A percentile compares a stretch with the other conserved stretches of the same genome.
These are phyloP conservation scores for Thumatha senex DNA, from an alignment of 2,888 invertebrate genomes.

Conservation along the genomic window DNA sequence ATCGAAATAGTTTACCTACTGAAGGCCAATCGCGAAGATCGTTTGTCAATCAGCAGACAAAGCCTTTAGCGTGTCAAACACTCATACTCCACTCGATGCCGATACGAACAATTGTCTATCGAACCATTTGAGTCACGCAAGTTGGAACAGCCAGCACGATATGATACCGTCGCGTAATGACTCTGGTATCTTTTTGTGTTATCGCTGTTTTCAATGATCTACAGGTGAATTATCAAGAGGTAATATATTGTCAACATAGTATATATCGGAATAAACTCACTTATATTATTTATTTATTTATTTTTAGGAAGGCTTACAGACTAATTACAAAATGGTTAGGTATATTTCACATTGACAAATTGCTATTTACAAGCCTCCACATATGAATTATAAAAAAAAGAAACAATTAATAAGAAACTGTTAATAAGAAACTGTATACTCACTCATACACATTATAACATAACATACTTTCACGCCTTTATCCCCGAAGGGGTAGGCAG, in stretches of 20 bases:
- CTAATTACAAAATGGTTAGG: no score
- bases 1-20: conserved; percentile 41
- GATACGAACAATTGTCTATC: conserved; percentile 57
- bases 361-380: no score
- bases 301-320: no score
- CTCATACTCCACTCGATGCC: conserved; percentile 64
- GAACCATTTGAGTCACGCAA: conserved; percentile 66
- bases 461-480: no score
- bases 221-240: conserved; percentile 54
- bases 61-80: conserved; percentile 57
- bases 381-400: no score
- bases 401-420: no score
- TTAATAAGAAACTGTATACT: no score
- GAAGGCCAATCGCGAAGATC: conserved; percentile 60
- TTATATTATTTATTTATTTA: conserved; percentile 18
- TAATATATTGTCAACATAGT: conserved; percentile 54
- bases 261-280: no score
- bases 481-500: no score
- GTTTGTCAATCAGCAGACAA: conserved; percentile 63
- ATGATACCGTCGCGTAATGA: conserved; percentile 44
- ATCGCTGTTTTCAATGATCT: conserved; percentile 40
- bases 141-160: conserved; percentile 40
- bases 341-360: no score
- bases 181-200: conserved; percentile 41
- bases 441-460: no score